Evolutionary conservation across 2,113 vertebrate genomes (phyloP).

Genomic region (Rhynchopsitta pachyrhyncha): DNA sequence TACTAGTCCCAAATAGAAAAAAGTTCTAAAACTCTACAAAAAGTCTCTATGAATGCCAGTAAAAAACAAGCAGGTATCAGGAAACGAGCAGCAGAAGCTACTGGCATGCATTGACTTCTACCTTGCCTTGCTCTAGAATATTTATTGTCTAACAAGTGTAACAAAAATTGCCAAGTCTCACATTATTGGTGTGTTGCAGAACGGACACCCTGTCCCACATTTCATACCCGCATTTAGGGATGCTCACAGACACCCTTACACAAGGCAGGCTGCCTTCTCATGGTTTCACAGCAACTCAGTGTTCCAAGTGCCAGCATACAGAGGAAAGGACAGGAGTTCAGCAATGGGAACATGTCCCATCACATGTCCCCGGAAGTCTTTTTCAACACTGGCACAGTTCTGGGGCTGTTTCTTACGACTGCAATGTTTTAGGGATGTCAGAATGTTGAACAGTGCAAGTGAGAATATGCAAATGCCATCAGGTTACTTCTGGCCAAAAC

Average conservation of each 20-base stretch:
- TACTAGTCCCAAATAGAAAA: background rate
- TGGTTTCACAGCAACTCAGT: fast-evolving
- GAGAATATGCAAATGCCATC: background rate
- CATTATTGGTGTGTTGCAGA: background rate
- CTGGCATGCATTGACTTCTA: background rate
- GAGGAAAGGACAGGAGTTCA: background rate
- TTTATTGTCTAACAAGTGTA: background rate
- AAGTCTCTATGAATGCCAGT: background rate
- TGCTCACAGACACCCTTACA: background rate
- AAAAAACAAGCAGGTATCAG: background rate
- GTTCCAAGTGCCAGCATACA: background rate
- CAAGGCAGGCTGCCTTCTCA: background rate
- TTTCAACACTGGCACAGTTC: background rate
- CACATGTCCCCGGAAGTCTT: background rate
- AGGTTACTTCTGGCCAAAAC: background rate
- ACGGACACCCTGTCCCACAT: fast-evolving
- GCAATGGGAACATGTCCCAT: fast-evolving
- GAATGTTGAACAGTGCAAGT: background rate
- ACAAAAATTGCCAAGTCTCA: background rate
- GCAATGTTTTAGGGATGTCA: background rate
- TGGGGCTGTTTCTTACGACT: background rate
- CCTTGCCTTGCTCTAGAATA: background rate
- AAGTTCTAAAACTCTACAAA: background rate
- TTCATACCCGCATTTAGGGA: background rate
- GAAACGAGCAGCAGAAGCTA: background rate